Evolutionary conservation across 1,140 invertebrate species (phyloP).

Genomic region (Frieseomelitta varia): DNA sequence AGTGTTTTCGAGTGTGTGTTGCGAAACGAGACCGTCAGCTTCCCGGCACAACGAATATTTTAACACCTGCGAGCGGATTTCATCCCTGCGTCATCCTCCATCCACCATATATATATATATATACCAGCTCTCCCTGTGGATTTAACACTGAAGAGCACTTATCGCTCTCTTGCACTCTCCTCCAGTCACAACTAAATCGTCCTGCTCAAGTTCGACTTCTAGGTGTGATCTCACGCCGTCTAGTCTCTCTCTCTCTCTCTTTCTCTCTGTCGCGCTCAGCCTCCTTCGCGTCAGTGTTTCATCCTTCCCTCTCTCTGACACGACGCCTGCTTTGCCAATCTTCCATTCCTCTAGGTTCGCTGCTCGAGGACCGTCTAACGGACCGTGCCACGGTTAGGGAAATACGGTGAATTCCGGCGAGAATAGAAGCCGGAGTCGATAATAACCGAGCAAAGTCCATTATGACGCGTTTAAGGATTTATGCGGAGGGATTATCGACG

Average conservation of each 20-base stretch:
- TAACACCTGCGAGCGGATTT: constrained; percentile 37
- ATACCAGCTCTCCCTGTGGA: constrained; percentile 50
- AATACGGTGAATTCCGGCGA: constrained; percentile 34
- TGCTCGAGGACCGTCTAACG: constrained; percentile 28
- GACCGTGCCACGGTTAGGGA: constrained; percentile 33
- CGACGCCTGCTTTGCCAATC: not conserved
- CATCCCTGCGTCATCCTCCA: constrained; percentile 10
- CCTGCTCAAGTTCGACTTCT: constrained; percentile 45
- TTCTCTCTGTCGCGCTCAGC: not conserved
- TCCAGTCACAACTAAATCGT: constrained; percentile 46
- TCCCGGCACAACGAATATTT: constrained; percentile 48
- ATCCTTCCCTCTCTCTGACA: not conserved
- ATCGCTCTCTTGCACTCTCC: constrained; percentile 56
- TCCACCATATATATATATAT: not conserved
- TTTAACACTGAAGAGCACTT: constrained; percentile 68
- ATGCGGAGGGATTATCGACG: constrained; percentile 50
- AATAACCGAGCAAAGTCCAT: constrained; percentile 65
- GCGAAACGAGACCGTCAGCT: not conserved
- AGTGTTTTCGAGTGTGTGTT: constrained; percentile 42
- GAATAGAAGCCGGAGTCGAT: constrained; percentile 49
- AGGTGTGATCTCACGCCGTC: constrained; percentile 16
- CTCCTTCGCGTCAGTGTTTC: not conserved
- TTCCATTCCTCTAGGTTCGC: constrained; percentile 4
- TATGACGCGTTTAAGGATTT: constrained; percentile 64
- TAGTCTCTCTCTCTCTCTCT: not conserved